Percentiles rank a stretch among this genome's conserved stretches.
These are phyloP conservation scores for Helicoverpa assulta DNA, from an alignment of 2,888 invertebrate species.

Conservation along the genomic window DNA sequence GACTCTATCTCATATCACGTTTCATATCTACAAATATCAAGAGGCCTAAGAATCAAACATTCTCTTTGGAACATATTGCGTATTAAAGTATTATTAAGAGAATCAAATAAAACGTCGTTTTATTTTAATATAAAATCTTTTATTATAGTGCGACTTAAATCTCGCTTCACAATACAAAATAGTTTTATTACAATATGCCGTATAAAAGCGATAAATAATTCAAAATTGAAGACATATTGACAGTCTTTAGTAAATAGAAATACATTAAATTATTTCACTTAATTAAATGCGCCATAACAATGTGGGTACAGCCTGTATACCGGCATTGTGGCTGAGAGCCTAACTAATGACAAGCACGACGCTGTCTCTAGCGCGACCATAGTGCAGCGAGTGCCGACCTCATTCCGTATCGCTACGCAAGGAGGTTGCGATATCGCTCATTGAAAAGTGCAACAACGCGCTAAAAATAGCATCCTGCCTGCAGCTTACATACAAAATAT, in stretches of 20 bases:
- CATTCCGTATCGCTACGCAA: slow-evolving; percentile 35
- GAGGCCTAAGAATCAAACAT: slow-evolving; percentile 60
- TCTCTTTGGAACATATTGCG: slow-evolving; percentile 53
- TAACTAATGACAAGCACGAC: slow-evolving; percentile 29
- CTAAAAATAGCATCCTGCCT: slow-evolving; percentile 41
- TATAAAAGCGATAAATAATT: slow-evolving; percentile 72
- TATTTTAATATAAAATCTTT: slow-evolving; percentile 61
- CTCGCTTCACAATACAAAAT: slow-evolving; percentile 63
- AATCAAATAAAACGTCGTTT: slow-evolving; percentile 59
- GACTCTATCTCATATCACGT: slow-evolving; percentile 61
- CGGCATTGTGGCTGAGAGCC: slow-evolving; percentile 73
- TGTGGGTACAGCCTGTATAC: slow-evolving; percentile 75
- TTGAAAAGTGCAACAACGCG: slow-evolving; percentile 31
- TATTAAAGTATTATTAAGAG: slow-evolving; percentile 53
- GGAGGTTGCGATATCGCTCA: slow-evolving; percentile 20
- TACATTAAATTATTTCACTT: slow-evolving; percentile 68
- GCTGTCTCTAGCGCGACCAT: slow-evolving; percentile 26
- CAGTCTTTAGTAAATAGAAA: slow-evolving; percentile 72
- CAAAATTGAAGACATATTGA: slow-evolving; percentile 72
- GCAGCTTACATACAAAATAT: slow-evolving; percentile 42
- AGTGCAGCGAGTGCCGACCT: slow-evolving; percentile 37
- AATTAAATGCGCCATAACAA: slow-evolving; percentile 79
- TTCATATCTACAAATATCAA: slow-evolving; percentile 58
- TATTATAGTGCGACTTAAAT: slow-evolving; percentile 57
- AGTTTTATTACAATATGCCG: slow-evolving; percentile 62